Evolutionary conservation across 2,888 invertebrate species (phyloP).

Genomic region (Tachina lurida): DNA sequence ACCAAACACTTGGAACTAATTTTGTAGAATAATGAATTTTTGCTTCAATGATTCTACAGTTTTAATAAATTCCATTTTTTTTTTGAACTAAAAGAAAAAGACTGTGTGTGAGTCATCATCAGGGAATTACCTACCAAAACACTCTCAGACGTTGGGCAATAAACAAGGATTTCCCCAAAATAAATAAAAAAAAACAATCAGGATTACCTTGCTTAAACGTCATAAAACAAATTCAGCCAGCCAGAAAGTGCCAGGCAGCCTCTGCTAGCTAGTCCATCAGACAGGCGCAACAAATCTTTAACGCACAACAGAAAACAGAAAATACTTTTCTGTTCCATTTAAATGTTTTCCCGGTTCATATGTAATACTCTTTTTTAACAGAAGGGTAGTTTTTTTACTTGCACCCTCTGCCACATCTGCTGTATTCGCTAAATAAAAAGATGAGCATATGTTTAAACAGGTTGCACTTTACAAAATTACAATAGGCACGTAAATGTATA

Average conservation of each 20-base stretch:
- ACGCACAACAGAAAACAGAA: not conserved
- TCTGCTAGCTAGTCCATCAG: not conserved
- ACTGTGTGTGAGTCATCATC: slow-evolving; percentile 59
- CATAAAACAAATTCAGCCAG: slow-evolving; percentile 45
- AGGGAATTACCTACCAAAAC: slow-evolving; percentile 55
- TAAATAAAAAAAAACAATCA: slow-evolving; percentile 17
- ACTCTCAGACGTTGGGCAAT: slow-evolving; percentile 42
- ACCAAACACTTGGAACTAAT: slow-evolving; percentile 64
- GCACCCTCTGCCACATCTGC: slow-evolving; percentile 14
- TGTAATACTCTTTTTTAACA: not conserved
- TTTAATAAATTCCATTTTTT: slow-evolving; percentile 49
- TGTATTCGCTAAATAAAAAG: slow-evolving; percentile 23
- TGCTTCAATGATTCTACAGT: slow-evolving; percentile 68
- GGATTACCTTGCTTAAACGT: slow-evolving; percentile 57
- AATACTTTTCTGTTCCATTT: slow-evolving; percentile 21
- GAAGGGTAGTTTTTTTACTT: slow-evolving; percentile 42
- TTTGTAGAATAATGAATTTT: slow-evolving; percentile 61
- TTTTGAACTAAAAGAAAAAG: slow-evolving; percentile 1
- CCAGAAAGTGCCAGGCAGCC: slow-evolving; percentile 16
- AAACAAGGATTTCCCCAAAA: slow-evolving; percentile 69
- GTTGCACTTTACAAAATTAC: slow-evolving; percentile 71
- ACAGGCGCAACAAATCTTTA: slow-evolving; percentile 68
- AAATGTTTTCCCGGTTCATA: slow-evolving; percentile 57
- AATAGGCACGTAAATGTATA: slow-evolving; percentile 17
- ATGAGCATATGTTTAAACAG: slow-evolving; percentile 71